Evolutionary conservation across 37 sponge, comb jelly and placozoan species (phyloP), one percentile per base, ranked within the genome.

Genomic region (Mnemiopsis leidyi): DNA sequence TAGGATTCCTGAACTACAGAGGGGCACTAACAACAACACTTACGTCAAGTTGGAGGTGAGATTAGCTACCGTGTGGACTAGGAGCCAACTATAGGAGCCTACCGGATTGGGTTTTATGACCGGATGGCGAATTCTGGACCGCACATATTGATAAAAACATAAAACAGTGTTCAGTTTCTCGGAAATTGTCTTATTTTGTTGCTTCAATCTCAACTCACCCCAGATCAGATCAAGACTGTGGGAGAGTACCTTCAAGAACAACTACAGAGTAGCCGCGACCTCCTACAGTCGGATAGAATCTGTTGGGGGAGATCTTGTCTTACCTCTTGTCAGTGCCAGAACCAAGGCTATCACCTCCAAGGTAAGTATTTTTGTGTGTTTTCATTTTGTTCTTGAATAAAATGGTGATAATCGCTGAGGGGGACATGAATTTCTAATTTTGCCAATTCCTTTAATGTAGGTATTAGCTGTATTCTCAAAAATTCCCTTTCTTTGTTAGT

Each of bases 241-340:
- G 82, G 82, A 79, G 23, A 20, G 82, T 7, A 36, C 82, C 7
- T 79, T 79, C 36, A 18, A 20, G 23, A 31, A 31, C 37, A 36
- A 79, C 82, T 36, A 31, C 36, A 79, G 38, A 79, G 82, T 79
- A 31, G 35, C 18, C 23, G 38, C 38, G 3, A 79, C 82, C 7
- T 79, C 82, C 36, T 36, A 7, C 36, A 35, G 38, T 36, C 16
- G 38, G 26, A 23, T 79, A 23, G 38, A 26, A 32, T 79, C 82
- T 23, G 82, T 79, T 23, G 82, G 82, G 23, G 82, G 82, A 23
- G 82, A 32, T 35, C 82, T 79, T 9, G 37, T 79, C 26, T 23
- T 79, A 79, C 82, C 82, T 1, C 35, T 5, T 13, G 5, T 7
- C 35, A 7, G 21, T 2, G 35, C 20, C 28, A 79, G 16, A 79